A percentile compares a stretch with the other conserved stretches of the same genome.
Evolutionary conservation across 1,140 invertebrate genomes (phyloP).

Genomic region (Nasonia longicornis): DNA sequence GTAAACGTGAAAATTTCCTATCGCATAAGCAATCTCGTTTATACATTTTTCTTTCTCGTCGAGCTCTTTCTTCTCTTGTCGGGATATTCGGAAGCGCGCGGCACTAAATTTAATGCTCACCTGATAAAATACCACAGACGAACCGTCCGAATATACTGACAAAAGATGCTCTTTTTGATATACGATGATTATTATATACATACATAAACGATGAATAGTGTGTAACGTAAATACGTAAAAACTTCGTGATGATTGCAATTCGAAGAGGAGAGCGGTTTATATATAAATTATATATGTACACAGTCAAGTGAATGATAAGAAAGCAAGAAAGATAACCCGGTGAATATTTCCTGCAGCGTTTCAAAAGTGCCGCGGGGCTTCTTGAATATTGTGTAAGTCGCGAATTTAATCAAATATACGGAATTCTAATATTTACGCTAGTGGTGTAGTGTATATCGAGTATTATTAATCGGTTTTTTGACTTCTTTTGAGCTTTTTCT

Average conservation of each 20-base stretch:
- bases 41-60: slow-evolving; percentile 18
- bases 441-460: slow-evolving; percentile 13
- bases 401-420: slow-evolving; percentile 17
- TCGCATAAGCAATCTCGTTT: slow-evolving; percentile 21
- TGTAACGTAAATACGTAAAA: slow-evolving; percentile 37
- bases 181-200: slow-evolving; percentile 8
- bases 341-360: slow-evolving; percentile 42
- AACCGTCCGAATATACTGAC: slow-evolving; percentile 41
- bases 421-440: slow-evolving; percentile 15
- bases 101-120: slow-evolving; percentile 7
- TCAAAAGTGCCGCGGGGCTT: slow-evolving; percentile 44
- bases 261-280: neutral
- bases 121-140: neutral
- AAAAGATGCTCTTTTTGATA: slow-evolving; percentile 30
- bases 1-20: slow-evolving; percentile 28
- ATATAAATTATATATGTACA: slow-evolving; percentile 9
- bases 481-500: neutral
- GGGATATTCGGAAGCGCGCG: slow-evolving; percentile 38
- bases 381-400: slow-evolving; percentile 43
- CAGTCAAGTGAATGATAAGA: neutral
- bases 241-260: slow-evolving; percentile 37
- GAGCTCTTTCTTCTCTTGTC: slow-evolving; percentile 34
- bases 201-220: slow-evolving; percentile 1
- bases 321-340: slow-evolving; percentile 15
- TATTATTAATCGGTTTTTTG: slow-evolving; percentile 17